Base-by-base conservation (phyloP, 2,888 invertebrate genomes). In the Bruchidius siliquastri region DNA sequence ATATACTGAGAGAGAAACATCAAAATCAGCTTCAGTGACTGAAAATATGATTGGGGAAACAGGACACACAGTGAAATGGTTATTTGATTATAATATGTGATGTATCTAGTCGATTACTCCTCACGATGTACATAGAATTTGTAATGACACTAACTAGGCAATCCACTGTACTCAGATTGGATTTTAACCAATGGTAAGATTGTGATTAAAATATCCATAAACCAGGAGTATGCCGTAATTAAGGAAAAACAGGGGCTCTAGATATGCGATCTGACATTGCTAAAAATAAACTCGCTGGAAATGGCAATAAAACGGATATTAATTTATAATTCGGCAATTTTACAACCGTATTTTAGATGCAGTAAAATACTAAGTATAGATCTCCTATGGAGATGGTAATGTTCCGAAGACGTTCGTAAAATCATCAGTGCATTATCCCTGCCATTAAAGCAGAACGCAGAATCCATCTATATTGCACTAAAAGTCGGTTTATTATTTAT, bases 281-380 rank as follows among this genome's bases (percentile, higher is more conserved):
- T 49, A 49, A 49, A 49, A 49, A 49, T 49, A 49, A 49, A 49
- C 13, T 13, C 10, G 49, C 49, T 49, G 6, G 49, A 3, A 49
- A 49, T 49, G 49, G 69, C 26, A 77, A 75, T 78, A 79, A 79
- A 77, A 79, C 75, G 72, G 76, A 74, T 69, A 77, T 79, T 78
- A 79, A 78, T 79, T 76, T 71, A 78, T 78, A 79, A 78, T 79
- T 80, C 77, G 77, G 77, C 77, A 78, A 77, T 79, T 79, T 79
- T 78, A 78, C 76, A 73, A 74, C 77, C 77, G 76, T 75, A 78
- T 76, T 77, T 76, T 26, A 75, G 75, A 73, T 72, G 76, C 77
- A 76, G 76, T 80, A 79, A 80, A 80, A 78, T 79, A 79, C 80
- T 78, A 74, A 80, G 79, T 79, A 80, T 77, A 76, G 75, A 75